Conservation (phyloP, 2,888 invertebrate species). For the Apodemia zela region DNA sequence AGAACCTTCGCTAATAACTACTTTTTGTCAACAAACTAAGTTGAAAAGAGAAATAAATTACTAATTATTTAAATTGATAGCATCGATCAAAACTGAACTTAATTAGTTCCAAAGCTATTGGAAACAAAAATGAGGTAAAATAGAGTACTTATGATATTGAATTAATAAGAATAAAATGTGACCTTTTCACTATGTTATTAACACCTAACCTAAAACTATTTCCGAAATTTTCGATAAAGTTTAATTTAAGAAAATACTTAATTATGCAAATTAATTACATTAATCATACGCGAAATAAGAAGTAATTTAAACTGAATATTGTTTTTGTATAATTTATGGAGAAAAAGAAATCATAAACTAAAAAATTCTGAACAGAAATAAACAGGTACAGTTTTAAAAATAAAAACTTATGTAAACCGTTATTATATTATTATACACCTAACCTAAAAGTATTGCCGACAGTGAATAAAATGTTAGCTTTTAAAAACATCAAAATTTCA, state of each 20-base stretch:
- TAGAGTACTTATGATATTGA: too few relatives aligned
- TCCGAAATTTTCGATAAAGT: neutral
- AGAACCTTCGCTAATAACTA: neutral
- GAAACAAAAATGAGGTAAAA: too few relatives aligned
- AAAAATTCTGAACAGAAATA: neutral
- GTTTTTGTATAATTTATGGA: too few relatives aligned
- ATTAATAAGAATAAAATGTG: neutral
- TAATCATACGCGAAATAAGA: too few relatives aligned
- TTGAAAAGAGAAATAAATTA: neutral
- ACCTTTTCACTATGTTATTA: neutral
- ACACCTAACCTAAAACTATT: neutral
- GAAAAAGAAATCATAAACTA: neutral
- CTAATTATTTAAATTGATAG: conserved; percentile 1
- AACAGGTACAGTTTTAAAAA: neutral
- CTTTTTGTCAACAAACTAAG: neutral
- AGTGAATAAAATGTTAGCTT: neutral
- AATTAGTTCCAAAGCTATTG: too few relatives aligned
- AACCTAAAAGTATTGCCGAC: too few relatives aligned
- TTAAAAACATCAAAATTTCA: conserved; percentile 7
- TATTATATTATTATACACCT: too few relatives aligned
- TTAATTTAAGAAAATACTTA: too few relatives aligned
- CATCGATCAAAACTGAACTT: conserved; percentile 1
- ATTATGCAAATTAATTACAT: too few relatives aligned
- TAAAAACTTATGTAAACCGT: neutral
- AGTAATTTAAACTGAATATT: too few relatives aligned